Base-by-base conservation (phyloP, 2,113 vertebrate genomes). In the Elachura formosa region DNA sequence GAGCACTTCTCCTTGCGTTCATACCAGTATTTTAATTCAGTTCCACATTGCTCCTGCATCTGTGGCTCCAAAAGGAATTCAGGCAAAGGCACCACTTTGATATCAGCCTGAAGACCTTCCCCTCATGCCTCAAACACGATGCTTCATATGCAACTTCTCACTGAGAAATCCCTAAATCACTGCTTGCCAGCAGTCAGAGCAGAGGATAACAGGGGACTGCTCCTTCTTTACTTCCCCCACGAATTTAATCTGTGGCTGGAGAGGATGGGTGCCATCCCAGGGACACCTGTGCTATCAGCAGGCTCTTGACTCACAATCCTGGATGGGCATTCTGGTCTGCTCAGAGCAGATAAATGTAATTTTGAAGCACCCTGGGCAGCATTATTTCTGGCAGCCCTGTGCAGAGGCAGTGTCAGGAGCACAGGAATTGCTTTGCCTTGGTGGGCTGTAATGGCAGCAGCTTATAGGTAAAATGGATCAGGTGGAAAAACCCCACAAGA, bases 41-140 rank as follows among this genome's bases (percentile, higher is more conserved):
- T 62, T 77, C 41, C 20, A 10, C 0, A 0, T 28, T 24, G 19
- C 14, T 46, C 72, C 17, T 31, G 6, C 45, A n/a, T 54, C 62
- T 33, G 9, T 18, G 48, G 13, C 34, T 76, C 80, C 29, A 16
- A 45, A 91, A 92, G 17, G 43, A 31, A 82, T 63, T 29, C 14
- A 58, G 85, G 55, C 22, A 45, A 40, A 81, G 66, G 11, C 23
- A 58, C 10, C 16, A 5, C 74, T 62, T 84, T 24, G 69, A 34
- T 10, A 24, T 4, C 21, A 78, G 7, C 51, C 38, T 38, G 5
- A 89, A 58, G 3, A 6, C 6, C 62, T 81, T 67, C 34, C 34
- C 63, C 49, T 69, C 6, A 0, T 43, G 56, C n/a, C 54, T 80
- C 66, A 51, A 81, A 72, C 48, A 20, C 0, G 1, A 18, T 2